These are phyloP conservation scores for Cacoxenus indagator DNA, from an alignment of 2,888 invertebrate genomes.

Conservation along the genomic window DNA sequence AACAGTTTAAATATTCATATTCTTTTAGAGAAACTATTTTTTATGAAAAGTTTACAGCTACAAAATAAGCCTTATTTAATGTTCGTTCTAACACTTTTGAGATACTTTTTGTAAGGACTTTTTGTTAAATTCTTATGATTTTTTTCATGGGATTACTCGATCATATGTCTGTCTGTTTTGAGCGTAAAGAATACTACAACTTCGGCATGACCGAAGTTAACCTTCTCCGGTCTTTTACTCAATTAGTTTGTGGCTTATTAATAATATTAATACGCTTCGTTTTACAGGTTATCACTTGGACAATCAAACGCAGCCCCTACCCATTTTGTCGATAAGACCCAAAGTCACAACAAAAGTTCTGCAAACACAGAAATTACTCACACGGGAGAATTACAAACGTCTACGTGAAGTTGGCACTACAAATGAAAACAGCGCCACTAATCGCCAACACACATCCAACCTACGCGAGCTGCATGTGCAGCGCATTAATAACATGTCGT, in stretches of 20 bases:
- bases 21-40: no score
- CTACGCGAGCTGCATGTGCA: slow-evolving; percentile 45
- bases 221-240: no score
- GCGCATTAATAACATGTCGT: slow-evolving; percentile 55
- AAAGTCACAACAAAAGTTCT: slow-evolving; percentile 47
- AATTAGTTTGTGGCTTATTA: not conserved
- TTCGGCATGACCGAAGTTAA: no score
- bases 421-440: not conserved
- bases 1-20: no score
- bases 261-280: not conserved
- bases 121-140: no score
- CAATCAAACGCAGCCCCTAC: slow-evolving; percentile 19
- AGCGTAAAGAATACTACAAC: no score
- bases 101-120: no score
- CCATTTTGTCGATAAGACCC: slow-evolving; percentile 43
- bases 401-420: slow-evolving; percentile 17
- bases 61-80: no score
- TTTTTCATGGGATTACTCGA: no score
- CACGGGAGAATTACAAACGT: slow-evolving; percentile 32
- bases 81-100: no score
- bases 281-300: slow-evolving; percentile 47
- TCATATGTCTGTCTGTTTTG: no score
- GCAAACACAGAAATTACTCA: slow-evolving; percentile 46
- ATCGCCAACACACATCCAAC: not conserved
- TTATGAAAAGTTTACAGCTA: no score